Percentiles rank a stretch among this genome's conserved stretches.
phyloP scores from a whole-genome alignment of 2,888 invertebrate genomes.

The Theodoxus fluviatilis region DNA sequence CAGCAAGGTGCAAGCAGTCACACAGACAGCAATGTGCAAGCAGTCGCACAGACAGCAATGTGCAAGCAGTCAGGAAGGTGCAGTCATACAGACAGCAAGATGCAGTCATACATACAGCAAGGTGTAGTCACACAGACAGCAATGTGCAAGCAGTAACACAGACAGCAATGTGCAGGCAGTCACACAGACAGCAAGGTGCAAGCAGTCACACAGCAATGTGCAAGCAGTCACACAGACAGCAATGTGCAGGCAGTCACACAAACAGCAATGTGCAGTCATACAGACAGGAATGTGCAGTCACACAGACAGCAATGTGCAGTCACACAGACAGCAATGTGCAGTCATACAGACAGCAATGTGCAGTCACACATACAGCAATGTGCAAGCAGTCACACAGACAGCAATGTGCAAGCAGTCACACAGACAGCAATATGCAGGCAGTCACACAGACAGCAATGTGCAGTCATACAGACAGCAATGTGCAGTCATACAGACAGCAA shows the following conservation, averaged over 20 bases:
- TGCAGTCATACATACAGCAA: background rate
- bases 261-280: no score
- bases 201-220: background rate
- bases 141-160: background rate
- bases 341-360: background rate
- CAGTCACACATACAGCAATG: background rate
- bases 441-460: background rate
- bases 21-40: background rate
- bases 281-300: background rate
- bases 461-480: background rate
- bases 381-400: background rate
- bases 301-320: background rate
- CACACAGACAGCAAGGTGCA: background rate
- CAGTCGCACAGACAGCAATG: background rate
- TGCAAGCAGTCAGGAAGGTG: background rate
- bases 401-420: background rate
- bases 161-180: background rate
- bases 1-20: background rate
- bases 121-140: background rate
- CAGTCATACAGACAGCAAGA: background rate
- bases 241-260: background rate
- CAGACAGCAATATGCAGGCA: background rate
- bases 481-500: background rate
- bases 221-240: background rate
- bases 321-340: background rate